phyloP scores from a whole-genome alignment of 2,113 vertebrate genomes.

The Carollia perspicillata region DNA sequence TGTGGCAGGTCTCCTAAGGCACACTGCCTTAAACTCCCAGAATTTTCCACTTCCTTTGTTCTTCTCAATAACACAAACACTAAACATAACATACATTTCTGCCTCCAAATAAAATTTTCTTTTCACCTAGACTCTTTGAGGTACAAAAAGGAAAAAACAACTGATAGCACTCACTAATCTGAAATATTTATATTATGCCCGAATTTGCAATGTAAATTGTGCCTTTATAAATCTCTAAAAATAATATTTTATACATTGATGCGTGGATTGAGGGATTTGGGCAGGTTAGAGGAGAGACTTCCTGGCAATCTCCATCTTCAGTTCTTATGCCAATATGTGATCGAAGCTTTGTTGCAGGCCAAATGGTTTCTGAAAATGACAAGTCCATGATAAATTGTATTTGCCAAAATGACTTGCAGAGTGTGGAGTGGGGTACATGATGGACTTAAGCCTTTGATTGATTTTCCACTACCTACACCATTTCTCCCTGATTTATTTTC shows the following conservation, averaged over 20 bases:
- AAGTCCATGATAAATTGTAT: slow-evolving; percentile 51
- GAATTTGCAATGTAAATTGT: background rate
- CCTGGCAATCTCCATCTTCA: slow-evolving; percentile 26
- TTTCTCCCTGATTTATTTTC: slow-evolving; percentile 36
- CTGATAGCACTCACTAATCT: background rate
- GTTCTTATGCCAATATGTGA: background rate
- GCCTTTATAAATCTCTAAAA: slow-evolving; percentile 1
- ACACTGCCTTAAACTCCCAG: background rate
- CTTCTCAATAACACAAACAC: background rate
- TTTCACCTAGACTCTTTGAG: background rate
- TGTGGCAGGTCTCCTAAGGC: too few relatives aligned
- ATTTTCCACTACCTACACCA: slow-evolving; percentile 33
- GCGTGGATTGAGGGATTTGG: background rate
- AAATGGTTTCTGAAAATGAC: slow-evolving; percentile 53
- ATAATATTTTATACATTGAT: slow-evolving; percentile 3
- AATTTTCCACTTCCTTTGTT: background rate
- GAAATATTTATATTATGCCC: background rate
- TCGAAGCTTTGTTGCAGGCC: background rate
- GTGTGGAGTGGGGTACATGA: background rate
- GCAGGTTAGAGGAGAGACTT: background rate
- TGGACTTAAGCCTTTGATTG: slow-evolving; percentile 1
- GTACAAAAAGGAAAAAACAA: background rate
- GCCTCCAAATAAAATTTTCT: background rate
- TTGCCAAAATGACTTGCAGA: slow-evolving; percentile 45
- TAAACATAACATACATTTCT: background rate